Conservation (phyloP, 2,113 vertebrate genomes). For the Aleadryas rufinucha region DNA sequence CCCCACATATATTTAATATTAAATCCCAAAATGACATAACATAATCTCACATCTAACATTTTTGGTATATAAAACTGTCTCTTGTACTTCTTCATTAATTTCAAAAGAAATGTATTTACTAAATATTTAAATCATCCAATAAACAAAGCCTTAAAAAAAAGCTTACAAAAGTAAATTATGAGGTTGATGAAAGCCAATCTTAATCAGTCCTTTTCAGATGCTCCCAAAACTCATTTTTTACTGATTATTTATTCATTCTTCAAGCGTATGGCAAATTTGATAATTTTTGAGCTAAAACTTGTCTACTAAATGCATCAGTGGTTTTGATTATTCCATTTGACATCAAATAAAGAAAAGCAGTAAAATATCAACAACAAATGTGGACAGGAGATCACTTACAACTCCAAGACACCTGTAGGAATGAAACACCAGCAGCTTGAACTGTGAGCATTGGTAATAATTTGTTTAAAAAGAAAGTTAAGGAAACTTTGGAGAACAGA, state of each 20-base stretch:
- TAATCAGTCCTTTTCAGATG: constrained; percentile 50
- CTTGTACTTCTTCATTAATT: constrained; percentile 43
- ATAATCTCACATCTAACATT: background rate
- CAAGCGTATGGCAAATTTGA: background rate
- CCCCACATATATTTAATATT: background rate
- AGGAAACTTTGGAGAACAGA: constrained; percentile 3
- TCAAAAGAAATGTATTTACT: constrained; percentile 49
- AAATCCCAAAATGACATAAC: constrained; percentile 21
- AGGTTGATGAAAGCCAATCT: constrained; percentile 28
- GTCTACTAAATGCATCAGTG: background rate
- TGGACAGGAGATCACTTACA: background rate
- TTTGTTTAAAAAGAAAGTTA: background rate
- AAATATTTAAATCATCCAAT: constrained; percentile 43
- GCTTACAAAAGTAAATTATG: constrained; percentile 35
- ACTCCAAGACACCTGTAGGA: background rate
- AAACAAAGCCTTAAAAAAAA: constrained; percentile 42
- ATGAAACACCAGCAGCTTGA: background rate
- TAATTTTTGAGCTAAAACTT: background rate
- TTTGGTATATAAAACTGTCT: background rate
- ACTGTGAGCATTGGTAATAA: background rate
- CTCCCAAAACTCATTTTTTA: constrained; percentile 20
- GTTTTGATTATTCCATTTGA: background rate
- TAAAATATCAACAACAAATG: background rate
- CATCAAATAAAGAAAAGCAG: background rate
- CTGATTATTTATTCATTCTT: constrained; percentile 55